Evolutionary conservation across 2,888 invertebrate genomes (phyloP), one percentile per base, ranked within the genome.

Genomic region (Chironomus riparius): DNA sequence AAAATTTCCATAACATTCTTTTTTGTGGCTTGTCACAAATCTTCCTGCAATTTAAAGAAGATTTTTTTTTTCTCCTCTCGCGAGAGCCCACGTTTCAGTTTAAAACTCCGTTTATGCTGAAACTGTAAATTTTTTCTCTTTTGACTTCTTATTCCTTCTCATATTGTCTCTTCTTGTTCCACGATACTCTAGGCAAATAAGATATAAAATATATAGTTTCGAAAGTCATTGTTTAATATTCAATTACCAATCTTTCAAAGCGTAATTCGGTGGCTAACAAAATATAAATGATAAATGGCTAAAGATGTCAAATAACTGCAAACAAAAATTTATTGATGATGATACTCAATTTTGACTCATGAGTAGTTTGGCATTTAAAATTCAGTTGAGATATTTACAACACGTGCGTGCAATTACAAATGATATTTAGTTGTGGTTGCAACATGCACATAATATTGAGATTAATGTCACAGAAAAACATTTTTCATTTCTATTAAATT

Each of bases 181-280:
- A 6, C 38, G 2, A 38, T 10, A 38, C 38, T 38, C 38, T 38
- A 38, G 2, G 38, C 4, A 38, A 38, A 38, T 10, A 38, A 38
- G 38, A 38, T 38, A 38, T 28, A 65, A 13, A 12, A 65, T 5
- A 18, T 21, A 24, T 65, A 12, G 18, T 65, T 65, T 65, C 65
- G 65, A 65, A 65, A 65, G 65, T 65, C 65, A 65, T 65, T 65
- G 65, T 65, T 65, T 65, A 65, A 65, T 24, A 22, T 65, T 65
- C 65, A 65, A 65, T 65, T 65, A 65, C 10, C 13, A 2, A 65
- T 6, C 21, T 65, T 56, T 56, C 18, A 56, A 18, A 15, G 65
- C 65, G 65, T 65, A 65, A 13, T 65, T 22, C 24, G 22, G 65
- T 65, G 21, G 65, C 21, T 13, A 65, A 21, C 65, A 10, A 22